Evolutionary conservation across 2,888 invertebrate genomes (phyloP).

Genomic region (Carcina quercana): DNA sequence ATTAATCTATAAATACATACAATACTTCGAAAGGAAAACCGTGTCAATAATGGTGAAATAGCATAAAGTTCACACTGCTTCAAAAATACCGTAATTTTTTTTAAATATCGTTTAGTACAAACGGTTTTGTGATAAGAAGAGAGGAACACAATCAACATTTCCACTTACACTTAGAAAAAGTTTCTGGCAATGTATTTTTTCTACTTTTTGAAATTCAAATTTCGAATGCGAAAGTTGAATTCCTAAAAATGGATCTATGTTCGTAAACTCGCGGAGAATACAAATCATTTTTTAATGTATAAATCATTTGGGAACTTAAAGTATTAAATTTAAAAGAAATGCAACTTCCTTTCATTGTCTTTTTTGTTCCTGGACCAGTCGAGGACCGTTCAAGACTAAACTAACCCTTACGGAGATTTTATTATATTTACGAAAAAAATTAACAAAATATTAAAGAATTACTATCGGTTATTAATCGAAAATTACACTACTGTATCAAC

Average conservation of each 20-base stretch:
- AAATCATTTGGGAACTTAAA: conserved; percentile 35
- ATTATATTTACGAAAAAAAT: conserved; percentile 59
- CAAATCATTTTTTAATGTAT: no score
- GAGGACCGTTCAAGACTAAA: conserved; percentile 58
- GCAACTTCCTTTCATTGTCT: conserved; percentile 70
- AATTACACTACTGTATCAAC: conserved; percentile 67
- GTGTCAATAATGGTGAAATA: conserved; percentile 62
- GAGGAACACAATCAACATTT: no score
- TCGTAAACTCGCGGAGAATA: no score
- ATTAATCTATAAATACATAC: conserved; percentile 65
- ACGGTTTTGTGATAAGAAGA: no score
- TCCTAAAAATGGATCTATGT: conserved; percentile 15
- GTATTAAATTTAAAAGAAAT: conserved; percentile 46
- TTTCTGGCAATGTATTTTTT: conserved; percentile 57
- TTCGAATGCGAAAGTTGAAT: conserved; percentile 26
- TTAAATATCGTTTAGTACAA: no score
- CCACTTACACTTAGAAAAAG: conserved; percentile 58
- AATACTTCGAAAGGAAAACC: conserved; percentile 59
- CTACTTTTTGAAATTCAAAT: conserved; percentile 29
- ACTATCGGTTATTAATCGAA: conserved; percentile 67
- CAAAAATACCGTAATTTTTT: no score
- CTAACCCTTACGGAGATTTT: conserved; percentile 61
- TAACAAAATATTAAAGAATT: conserved; percentile 70
- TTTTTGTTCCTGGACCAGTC: conserved; percentile 61
- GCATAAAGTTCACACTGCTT: no score